Base-by-base conservation (phyloP, 2,888 invertebrate species). In the Orthosia cruda region DNA sequence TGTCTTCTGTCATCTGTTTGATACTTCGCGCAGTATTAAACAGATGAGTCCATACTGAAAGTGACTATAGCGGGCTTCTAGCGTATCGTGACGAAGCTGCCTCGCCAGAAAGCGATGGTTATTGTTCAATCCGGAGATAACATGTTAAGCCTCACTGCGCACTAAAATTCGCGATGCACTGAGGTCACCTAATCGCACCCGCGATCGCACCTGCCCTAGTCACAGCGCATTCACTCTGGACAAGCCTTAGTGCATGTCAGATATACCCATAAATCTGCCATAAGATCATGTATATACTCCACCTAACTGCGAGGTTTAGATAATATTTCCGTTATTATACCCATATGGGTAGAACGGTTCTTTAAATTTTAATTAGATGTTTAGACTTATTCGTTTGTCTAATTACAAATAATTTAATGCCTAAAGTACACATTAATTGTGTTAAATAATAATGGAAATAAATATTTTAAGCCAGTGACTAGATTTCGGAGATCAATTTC, bases 221-320 rank as follows among this genome's bases (percentile, higher is more conserved):
- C n/a, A 20, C 40, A 13, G 13, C n/a, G n/a, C 13, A 3, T 58
- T 20, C 59, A 40, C 40, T 58, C 18, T 13, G 32, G 5, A n/a
- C 20, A 20, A 61, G 45, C 45, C 45, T 4, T 45, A 40, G 12
- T 65, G 23, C 47, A 16, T 78, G 73, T 68, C 67, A 68, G 70
- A 67, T 71, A 62, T 55, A 47, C n/a, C 32, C 32, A 81, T 80
- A 82, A 82, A 82, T 82, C 84, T 65, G 61, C 26, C 59, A 52
- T 47, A 69, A 57, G 15, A 65, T 61, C 12, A 18, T 32, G 23
- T 49, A 54, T 78, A 20, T 23, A 57, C 47, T 61, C 23, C 13
- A 15, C 61, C 63, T 50, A 69, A 50, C 84, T 68, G 68, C 49
- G 80, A 54, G 54, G 65, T 65, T 72, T 58, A 78, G 83, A 79